Evolutionary conservation across 2,888 invertebrate species (phyloP).

Genomic region (Microctonus aethiopoides): DNA sequence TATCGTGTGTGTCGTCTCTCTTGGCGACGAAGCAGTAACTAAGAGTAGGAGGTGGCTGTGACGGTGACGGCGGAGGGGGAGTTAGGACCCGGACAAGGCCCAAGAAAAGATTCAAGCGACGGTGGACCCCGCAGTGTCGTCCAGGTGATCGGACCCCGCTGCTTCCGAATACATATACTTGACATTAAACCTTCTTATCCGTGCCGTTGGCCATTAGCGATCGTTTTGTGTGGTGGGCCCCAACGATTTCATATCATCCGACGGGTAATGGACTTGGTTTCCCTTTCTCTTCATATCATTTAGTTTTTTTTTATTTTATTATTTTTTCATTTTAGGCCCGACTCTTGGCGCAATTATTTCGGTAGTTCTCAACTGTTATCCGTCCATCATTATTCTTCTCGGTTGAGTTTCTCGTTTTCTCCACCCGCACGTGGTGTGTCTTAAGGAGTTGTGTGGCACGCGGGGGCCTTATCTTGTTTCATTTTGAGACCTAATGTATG

Average conservation of each 20-base stretch:
- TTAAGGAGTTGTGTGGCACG: not conserved
- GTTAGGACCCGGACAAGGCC: constrained; percentile 33
- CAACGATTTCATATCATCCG: not conserved
- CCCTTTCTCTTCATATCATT: not conserved
- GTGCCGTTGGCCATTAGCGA: constrained; percentile 20
- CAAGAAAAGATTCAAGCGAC: too few relatives aligned
- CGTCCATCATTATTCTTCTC: not conserved
- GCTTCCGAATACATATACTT: constrained; percentile 32
- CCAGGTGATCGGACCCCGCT: constrained; percentile 51
- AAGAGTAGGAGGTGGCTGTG: constrained; percentile 36
- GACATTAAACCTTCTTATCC: constrained; percentile 11
- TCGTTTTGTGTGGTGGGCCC: constrained; percentile 6
- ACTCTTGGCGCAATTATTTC: not conserved
- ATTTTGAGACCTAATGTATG: not conserved
- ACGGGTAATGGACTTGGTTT: constrained; percentile 10
- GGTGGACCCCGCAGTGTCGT: constrained; percentile 49
- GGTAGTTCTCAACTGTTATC: not conserved
- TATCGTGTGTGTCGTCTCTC: constrained; percentile 11
- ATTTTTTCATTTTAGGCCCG: not conserved
- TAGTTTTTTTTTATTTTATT: too few relatives aligned
- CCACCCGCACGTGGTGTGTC: not conserved
- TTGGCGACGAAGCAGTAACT: constrained; percentile 22
- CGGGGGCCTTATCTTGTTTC: not conserved
- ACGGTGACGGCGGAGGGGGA: constrained; percentile 38
- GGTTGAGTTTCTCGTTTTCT: not conserved